Base-by-base conservation (phyloP, 2,797 vertebrate species). In the Onychomys arenicola region DNA sequence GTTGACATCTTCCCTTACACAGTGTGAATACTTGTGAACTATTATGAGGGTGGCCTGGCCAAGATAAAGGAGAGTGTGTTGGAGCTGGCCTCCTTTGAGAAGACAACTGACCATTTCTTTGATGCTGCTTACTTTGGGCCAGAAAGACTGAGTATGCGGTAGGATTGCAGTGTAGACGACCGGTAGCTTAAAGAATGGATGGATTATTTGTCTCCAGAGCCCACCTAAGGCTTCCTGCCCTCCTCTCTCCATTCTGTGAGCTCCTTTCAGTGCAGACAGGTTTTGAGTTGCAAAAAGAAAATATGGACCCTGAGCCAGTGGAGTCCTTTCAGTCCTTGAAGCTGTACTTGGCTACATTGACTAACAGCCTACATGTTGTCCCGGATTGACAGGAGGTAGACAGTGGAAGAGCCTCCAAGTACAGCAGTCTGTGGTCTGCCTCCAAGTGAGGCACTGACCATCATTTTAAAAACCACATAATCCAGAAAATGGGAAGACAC, bases 11-110 rank as follows among this genome's bases (percentile, higher is more conserved):
- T 49, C 46, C 46, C 46, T 49, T 49, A 7, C 46, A 49, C 46
- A 49, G 6, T 7, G 46, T 49, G 46, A 49, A 49, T 46, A 49
- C 46, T 10, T 49, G 46, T 7, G 46, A n/a, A n/a, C n/a, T 49
- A 49, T 49, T 8, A 49, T 10, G 7, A 49, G 46, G 46, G 8
- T 49, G 8, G 99, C 92, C 98, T 99, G 93, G 99, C 99, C 67
- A 99, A 99, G 98, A 99, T 99, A 99, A 99, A 99, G 98, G 99
- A 99, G 98, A 99, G 99, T 0, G 99, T 99, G 81, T 98, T 99
- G 52, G 3, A 2, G 12, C 52, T 52, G 52, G 52, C 52, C 0
- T 99, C 99, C 23, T 99, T 99, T 43, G 99, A 99, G 98, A 99
- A 99, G 98, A 99, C 99, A 0, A 99, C 99, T 0, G 99, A 99